Conservation (phyloP, 2,888 invertebrate genomes). For the Mythimna impura region DNA sequence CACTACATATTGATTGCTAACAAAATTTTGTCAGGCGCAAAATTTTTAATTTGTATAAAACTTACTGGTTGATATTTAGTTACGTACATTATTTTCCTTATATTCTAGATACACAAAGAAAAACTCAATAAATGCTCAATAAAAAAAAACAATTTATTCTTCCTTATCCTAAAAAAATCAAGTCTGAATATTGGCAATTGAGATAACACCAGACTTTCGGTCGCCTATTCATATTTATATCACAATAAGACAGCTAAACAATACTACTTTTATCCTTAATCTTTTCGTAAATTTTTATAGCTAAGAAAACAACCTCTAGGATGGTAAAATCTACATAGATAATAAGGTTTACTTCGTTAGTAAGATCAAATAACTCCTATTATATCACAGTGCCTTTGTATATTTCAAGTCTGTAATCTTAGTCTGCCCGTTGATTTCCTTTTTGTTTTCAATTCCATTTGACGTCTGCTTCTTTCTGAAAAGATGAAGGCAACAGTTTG, state of each 20-base stretch:
- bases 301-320: not conserved
- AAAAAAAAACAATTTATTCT: slow-evolving; percentile 39
- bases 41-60: not conserved
- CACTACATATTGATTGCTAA: slow-evolving; percentile 28
- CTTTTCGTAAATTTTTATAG: slow-evolving; percentile 6
- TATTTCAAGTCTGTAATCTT: slow-evolving; percentile 47
- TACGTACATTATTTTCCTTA: not conserved
- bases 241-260: slow-evolving; percentile 19
- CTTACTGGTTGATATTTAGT: not conserved
- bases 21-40: slow-evolving; percentile 31
- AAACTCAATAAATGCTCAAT: slow-evolving; percentile 19
- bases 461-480: slow-evolving; percentile 50
- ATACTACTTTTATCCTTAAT: slow-evolving; percentile 23
- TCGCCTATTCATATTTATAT: slow-evolving; percentile 34
- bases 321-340: slow-evolving; percentile 19
- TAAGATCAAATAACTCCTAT: slow-evolving; percentile 28
- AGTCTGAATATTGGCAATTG: slow-evolving; percentile 28
- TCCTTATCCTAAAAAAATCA: slow-evolving; percentile 41
- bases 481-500: slow-evolving; percentile 49
- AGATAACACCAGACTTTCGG: slow-evolving; percentile 30
- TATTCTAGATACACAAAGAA: slow-evolving; percentile 15
- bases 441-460: slow-evolving; percentile 54
- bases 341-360: slow-evolving; percentile 33
- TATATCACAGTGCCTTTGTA: slow-evolving; percentile 46
- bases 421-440: slow-evolving; percentile 35